These are phyloP conservation scores for Gyps fulvus DNA, from an alignment of 2,113 vertebrate species.

Conservation along the genomic window DNA sequence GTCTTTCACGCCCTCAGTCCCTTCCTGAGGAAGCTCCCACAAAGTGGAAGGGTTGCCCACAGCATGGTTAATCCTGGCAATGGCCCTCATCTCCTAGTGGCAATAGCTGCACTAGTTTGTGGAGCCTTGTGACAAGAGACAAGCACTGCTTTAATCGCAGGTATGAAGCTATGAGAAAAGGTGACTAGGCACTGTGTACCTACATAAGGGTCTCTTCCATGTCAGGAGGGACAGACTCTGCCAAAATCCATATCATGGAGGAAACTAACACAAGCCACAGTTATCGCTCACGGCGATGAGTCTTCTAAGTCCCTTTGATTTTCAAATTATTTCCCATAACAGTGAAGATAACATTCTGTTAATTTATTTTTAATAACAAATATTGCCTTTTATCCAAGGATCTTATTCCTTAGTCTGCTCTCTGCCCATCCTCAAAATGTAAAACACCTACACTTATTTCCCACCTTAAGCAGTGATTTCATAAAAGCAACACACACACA, in stretches of 20 bases:
- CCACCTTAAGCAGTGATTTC: neutral
- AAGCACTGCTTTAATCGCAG: neutral
- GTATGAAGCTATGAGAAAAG: neutral
- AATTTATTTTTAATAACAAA: neutral
- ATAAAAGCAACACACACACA: neutral
- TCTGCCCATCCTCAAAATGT: neutral
- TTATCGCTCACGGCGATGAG: accelerated
- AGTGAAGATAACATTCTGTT: neutral
- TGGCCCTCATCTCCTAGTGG: no score
- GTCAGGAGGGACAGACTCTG: neutral
- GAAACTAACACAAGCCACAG: neutral
- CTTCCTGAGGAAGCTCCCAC: neutral
- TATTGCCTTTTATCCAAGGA: neutral
- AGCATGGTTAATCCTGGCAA: neutral
- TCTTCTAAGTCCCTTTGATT: neutral
- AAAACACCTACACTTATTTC: neutral
- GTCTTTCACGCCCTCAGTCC: neutral
- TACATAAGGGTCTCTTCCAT: neutral
- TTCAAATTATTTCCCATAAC: neutral
- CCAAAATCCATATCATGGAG: neutral
- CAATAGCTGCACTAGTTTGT: neutral
- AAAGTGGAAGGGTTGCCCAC: neutral
- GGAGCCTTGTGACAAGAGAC: neutral
- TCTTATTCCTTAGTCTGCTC: neutral
- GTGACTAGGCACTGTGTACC: neutral